Percentiles rank a stretch among this genome's conserved stretches.
Conservation (phyloP, 2,888 invertebrate species). For the Bursaphelenchus okinawaensis region DNA sequence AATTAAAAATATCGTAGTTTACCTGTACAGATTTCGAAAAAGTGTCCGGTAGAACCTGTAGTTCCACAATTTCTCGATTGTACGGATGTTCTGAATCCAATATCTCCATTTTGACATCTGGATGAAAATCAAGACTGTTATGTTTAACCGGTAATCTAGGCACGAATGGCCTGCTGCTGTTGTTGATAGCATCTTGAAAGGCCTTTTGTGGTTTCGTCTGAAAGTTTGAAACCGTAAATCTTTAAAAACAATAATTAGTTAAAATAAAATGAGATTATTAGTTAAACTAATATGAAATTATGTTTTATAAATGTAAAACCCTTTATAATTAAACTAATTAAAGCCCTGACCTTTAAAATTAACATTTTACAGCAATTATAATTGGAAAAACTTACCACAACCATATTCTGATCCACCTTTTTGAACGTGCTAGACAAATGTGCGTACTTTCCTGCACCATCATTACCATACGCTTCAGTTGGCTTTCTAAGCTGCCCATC, state of each 20-base stretch:
- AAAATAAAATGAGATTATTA: neutral
- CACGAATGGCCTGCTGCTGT: constrained; percentile 33
- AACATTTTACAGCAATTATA: neutral
- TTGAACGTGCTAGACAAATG: neutral
- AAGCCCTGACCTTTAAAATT: too few relatives aligned
- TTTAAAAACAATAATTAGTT: neutral
- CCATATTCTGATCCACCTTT: neutral
- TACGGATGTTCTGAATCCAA: neutral
- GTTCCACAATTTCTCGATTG: neutral
- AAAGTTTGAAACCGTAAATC: neutral
- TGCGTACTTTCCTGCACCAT: neutral
- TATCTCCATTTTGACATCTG: neutral
- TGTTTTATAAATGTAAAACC: too few relatives aligned
- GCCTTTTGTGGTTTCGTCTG: constrained; percentile 24
- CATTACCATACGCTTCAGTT: neutral
- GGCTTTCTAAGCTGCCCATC: neutral
- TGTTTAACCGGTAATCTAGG: constrained; percentile 35
- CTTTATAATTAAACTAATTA: too few relatives aligned
- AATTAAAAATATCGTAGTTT: neutral
- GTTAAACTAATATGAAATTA: neutral
- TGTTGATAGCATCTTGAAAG: constrained; percentile 30
- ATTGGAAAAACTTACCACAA: neutral
- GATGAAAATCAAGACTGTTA: constrained; percentile 14
- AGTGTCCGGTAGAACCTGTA: neutral
- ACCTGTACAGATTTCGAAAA: neutral